Evolutionary conservation across 2,888 invertebrate genomes (phyloP).

Genomic region (Eurois occulta): DNA sequence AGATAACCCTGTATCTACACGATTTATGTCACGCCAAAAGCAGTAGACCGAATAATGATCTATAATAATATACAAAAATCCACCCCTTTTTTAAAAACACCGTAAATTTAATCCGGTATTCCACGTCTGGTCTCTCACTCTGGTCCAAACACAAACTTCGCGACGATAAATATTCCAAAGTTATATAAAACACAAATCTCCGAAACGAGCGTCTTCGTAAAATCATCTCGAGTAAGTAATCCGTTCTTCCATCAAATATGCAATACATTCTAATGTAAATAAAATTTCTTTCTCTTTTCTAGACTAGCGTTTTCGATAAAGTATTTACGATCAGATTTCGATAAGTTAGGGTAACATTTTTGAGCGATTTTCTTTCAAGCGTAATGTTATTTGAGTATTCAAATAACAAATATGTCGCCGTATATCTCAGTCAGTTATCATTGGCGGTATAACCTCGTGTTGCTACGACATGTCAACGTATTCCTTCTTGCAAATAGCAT

Average conservation of each 20-base stretch:
- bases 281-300: conserved; percentile 49
- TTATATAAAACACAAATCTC: conserved; percentile 50
- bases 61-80: conserved; percentile 55
- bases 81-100: conserved; percentile 11
- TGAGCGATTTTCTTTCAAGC: conserved; percentile 49
- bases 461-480: conserved; percentile 69
- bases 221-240: conserved; percentile 49
- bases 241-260: conserved; percentile 61
- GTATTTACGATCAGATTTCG: conserved; percentile 52
- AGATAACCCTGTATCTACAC: conserved; percentile 71
- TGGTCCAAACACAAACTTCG: conserved; percentile 20
- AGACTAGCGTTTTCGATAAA: conserved; percentile 53
- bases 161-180: conserved; percentile 27
- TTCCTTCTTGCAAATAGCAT: conserved; percentile 79
- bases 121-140: not conserved
- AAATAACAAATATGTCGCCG: conserved; percentile 49
- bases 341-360: conserved; percentile 46
- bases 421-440: conserved; percentile 61
- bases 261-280: conserved; percentile 63
- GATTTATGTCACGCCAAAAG: conserved; percentile 71
- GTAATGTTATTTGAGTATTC: conserved; percentile 53
- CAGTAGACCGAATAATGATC: conserved; percentile 68
- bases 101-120: not conserved
- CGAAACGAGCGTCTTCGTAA: conserved; percentile 37
- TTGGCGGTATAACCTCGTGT: conserved; percentile 53